Evolutionary conservation across 2,113 vertebrate genomes (phyloP).

Genomic region (Ondatra zibethicus): DNA sequence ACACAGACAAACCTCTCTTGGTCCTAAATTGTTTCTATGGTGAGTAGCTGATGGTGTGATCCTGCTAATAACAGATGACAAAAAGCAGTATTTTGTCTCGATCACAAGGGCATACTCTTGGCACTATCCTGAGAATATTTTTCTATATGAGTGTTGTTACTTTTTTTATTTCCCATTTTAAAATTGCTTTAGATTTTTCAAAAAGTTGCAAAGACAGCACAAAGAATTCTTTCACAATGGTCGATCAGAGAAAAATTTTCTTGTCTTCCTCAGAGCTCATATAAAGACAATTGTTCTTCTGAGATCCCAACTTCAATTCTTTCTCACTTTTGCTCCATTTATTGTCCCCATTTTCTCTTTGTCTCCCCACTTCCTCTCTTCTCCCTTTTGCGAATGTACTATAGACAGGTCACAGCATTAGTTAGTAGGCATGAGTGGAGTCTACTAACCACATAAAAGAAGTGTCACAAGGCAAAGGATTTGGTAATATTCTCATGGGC

Average conservation of each 20-base stretch:
- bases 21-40: conserved; percentile 49
- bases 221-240: conserved; percentile 19
- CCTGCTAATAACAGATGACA: conserved; percentile 15
- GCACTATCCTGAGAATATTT: not conserved
- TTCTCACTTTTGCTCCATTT: not conserved
- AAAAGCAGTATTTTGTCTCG: not conserved
- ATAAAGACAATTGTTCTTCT: not conserved
- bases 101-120: conserved; percentile 38
- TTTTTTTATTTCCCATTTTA: conserved; percentile 10
- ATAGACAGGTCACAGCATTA: not conserved
- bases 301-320: not conserved
- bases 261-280: not conserved
- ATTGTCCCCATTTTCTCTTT: rapidly evolving
- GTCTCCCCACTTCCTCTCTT: rapidly evolving
- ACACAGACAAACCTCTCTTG: not conserved
- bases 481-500: not conserved
- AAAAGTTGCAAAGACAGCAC: not conserved
- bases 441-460: not conserved
- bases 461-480: not conserved
- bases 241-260: not conserved
- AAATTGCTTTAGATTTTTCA: conserved; percentile 38
- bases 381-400: not conserved
- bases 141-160: not conserved
- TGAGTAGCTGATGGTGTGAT: not conserved
- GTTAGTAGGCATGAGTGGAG: not conserved